Evolutionary conservation across 2,797 vertebrate genomes (phyloP), one percentile per base, ranked within the genome.

Genomic region (Megalops cyprinoides): DNA sequence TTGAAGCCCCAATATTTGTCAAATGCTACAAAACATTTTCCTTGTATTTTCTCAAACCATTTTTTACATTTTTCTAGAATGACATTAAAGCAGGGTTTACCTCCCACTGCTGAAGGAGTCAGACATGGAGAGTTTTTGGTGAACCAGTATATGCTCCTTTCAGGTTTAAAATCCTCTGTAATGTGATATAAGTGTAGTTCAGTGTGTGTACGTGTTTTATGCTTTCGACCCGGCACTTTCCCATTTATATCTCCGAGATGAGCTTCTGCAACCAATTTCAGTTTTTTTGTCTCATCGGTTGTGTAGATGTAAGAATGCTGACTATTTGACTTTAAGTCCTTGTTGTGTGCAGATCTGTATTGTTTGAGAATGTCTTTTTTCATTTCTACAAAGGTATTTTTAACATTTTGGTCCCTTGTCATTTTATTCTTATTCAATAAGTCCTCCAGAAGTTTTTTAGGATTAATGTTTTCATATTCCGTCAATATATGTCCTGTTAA

Each of bases 61-160:
- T 48, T 9, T 53, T 79, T 69, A 49, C 78, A 79, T 31, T 48
- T 69, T 18, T 51, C 4, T 46, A 69, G 42, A 12, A 79, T 79
- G n/a, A 71, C 78, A 8, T 20, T 4, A 3, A 79, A 31, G 62
- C 78, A 79, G 46, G 78, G 69, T 12, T 49, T 4, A 15, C 18
- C 25, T 2, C 48, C 34, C 6, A 4, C 5, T 6, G 37, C 28
- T 14, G 62, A 49, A 5, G 60, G 78, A 48, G 60, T 71, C 44
- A 79, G n/a, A 51, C 78, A 79, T 3, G 78, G 78, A 5, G 60
- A 69, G 60, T 79, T 79, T 34, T 49, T 79, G 46, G 78, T 79
- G 48, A 8, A 79, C 78, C 78, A 79, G 60, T 67, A 79, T 20
- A 79, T 42, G 46, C 71, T 56, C 23, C 31, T 9, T 28, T 6